Conservation (phyloP, 2,113 vertebrate species). For the Tamias sibiricus region DNA sequence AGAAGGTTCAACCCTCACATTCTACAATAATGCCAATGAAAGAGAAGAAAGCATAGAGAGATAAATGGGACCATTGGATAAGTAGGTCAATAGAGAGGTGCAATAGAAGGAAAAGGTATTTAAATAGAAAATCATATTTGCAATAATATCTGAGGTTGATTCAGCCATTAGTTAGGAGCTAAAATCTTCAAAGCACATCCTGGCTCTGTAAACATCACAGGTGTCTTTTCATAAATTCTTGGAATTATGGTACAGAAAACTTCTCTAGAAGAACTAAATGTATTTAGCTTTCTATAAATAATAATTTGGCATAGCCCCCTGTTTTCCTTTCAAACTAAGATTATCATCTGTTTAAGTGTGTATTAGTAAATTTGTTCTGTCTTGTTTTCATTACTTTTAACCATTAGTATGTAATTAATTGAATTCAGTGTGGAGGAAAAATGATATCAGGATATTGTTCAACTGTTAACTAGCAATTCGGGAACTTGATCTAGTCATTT, state of each 20-base stretch:
- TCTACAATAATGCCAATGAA: not conserved
- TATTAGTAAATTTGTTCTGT: not conserved
- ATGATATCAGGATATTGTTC: not conserved
- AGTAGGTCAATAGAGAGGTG: not conserved
- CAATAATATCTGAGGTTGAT: not conserved
- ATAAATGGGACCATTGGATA: not conserved
- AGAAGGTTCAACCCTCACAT: not conserved
- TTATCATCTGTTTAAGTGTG: not conserved
- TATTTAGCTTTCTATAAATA: not conserved
- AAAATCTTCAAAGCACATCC: not conserved
- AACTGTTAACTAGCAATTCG: not conserved
- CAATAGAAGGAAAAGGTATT: not conserved
- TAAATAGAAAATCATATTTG: not conserved
- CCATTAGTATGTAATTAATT: not conserved
- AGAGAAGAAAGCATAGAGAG: not conserved
- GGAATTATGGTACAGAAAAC: not conserved
- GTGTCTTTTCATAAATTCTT: not conserved
- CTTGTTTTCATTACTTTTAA: constrained; percentile 27
- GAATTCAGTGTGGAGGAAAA: not conserved
- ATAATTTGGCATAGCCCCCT: not conserved
- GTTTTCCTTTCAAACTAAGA: not conserved
- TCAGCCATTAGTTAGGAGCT: not conserved
- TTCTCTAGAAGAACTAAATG: not conserved
- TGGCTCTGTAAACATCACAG: not conserved
- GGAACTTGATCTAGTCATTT: not conserved